phyloP scores from a whole-genome alignment of 2,113 vertebrate species.

The Arizona elegans region DNA sequence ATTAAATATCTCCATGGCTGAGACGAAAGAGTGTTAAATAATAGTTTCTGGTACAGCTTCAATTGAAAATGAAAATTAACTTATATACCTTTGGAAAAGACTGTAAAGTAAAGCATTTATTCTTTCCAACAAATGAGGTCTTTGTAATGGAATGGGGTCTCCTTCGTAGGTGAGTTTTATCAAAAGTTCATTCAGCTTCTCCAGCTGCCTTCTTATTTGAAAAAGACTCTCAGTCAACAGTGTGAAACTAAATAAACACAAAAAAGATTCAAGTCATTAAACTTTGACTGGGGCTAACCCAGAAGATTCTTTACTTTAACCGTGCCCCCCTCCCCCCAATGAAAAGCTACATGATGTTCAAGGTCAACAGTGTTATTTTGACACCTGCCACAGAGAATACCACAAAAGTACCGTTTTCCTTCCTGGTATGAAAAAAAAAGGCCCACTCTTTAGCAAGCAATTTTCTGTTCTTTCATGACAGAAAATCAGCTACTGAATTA shows the following conservation, averaged over 20 bases:
- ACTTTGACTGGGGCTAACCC: not conserved
- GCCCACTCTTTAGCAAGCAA: not conserved
- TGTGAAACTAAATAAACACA: constrained; percentile 79
- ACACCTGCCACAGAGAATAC: not conserved
- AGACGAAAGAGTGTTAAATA: not conserved
- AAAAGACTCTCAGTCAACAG: constrained; percentile 92
- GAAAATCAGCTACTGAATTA: not conserved
- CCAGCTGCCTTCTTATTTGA: constrained; percentile 89
- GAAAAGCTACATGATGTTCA: not conserved
- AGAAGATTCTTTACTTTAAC: not conserved
- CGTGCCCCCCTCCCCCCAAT: not conserved
- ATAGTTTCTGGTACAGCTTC: not conserved
- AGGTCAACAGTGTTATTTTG: not conserved
- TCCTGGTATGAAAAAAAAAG: not conserved
- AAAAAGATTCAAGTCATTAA: constrained; percentile 1
- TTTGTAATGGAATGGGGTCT: constrained; percentile 89
- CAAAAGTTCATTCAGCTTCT: constrained; percentile 90
- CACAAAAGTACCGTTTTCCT: not conserved
- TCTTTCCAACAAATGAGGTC: constrained; percentile 84
- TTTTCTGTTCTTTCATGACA: not conserved
- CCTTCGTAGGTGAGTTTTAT: constrained; percentile 91
- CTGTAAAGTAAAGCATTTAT: constrained; percentile 88
- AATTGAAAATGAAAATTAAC: not conserved
- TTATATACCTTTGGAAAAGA: constrained; percentile 87
- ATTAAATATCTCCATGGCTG: not conserved